Conservation (phyloP, 2,113 vertebrate species). For the Seriola rivoliana region DNA sequence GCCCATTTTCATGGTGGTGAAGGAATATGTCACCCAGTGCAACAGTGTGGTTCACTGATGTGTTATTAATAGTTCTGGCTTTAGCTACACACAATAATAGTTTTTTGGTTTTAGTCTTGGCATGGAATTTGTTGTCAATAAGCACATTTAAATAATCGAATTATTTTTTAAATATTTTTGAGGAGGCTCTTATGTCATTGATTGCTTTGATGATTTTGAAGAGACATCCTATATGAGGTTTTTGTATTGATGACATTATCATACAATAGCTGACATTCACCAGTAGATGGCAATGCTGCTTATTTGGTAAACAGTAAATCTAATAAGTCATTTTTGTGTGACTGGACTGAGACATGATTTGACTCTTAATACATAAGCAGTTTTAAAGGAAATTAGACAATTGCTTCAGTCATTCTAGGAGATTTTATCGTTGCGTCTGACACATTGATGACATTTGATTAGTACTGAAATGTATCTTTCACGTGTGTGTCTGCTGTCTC, state of each 20-base stretch:
- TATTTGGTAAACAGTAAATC: neutral
- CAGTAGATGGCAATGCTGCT: slow-evolving; percentile 52
- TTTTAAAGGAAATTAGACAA: neutral
- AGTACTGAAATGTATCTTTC: neutral
- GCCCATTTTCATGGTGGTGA: neutral
- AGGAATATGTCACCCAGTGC: neutral
- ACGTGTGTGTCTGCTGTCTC: neutral
- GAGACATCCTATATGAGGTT: no score
- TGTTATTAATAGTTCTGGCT: neutral
- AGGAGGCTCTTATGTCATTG: neutral
- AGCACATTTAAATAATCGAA: neutral
- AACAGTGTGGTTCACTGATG: neutral
- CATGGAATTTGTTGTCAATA: neutral
- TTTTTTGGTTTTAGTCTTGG: neutral
- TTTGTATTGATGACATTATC: neutral
- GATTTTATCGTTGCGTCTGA: neutral
- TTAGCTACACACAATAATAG: neutral
- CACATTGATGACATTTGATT: neutral
- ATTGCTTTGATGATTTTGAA: neutral
- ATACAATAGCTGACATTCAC: neutral
- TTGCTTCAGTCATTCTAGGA: neutral
- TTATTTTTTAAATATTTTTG: no score
- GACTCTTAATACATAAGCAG: neutral
- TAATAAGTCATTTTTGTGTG: neutral
- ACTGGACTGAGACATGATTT: neutral